These are phyloP conservation scores for Drosophila kohkoa DNA, from an alignment of 1,140 invertebrate species.

Conservation along the genomic window DNA sequence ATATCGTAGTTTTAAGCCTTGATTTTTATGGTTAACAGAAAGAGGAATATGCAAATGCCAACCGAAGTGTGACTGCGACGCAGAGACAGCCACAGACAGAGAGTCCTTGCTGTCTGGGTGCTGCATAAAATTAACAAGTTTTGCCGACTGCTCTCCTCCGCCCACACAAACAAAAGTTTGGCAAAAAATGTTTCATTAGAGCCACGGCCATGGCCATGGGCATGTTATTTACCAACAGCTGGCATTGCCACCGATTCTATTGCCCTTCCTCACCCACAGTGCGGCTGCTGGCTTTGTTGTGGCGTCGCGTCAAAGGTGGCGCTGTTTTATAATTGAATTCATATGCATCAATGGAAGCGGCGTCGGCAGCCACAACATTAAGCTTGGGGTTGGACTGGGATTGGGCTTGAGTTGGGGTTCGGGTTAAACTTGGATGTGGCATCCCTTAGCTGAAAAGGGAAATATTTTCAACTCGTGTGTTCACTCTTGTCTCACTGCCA, in stretches of 20 bases:
- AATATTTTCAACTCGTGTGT: slow-evolving; percentile 28
- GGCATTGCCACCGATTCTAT: slow-evolving; percentile 39
- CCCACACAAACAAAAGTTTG: slow-evolving; percentile 11
- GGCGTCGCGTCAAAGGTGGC: slow-evolving; percentile 67
- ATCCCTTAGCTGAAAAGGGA: slow-evolving; percentile 26
- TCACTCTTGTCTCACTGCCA: slow-evolving; percentile 28
- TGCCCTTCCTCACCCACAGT: not conserved
- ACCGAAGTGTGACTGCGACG: slow-evolving; percentile 69
- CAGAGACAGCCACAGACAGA: slow-evolving; percentile 47
- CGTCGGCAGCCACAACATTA: slow-evolving; percentile 38
- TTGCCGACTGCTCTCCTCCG: slow-evolving; percentile 20
- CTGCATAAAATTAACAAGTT: slow-evolving; percentile 84
- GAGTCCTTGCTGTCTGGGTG: slow-evolving; percentile 50
- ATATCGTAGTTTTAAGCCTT: slow-evolving; percentile 42
- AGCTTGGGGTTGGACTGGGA: slow-evolving; percentile 22
- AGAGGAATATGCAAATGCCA: slow-evolving; percentile 80
- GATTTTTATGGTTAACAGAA: slow-evolving; percentile 54
- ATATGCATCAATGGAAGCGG: slow-evolving; percentile 81
- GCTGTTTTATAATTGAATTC: slow-evolving; percentile 84
- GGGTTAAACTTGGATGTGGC: not conserved
- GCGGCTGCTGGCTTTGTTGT: slow-evolving; percentile 37
- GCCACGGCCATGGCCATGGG: slow-evolving; percentile 47
- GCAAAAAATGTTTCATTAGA: slow-evolving; percentile 74
- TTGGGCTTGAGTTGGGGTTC: not conserved
- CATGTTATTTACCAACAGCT: slow-evolving; percentile 58